These are phyloP conservation scores for Varecia variegata DNA, from an alignment of 2,797 vertebrate genomes.

Conservation along the genomic window DNA sequence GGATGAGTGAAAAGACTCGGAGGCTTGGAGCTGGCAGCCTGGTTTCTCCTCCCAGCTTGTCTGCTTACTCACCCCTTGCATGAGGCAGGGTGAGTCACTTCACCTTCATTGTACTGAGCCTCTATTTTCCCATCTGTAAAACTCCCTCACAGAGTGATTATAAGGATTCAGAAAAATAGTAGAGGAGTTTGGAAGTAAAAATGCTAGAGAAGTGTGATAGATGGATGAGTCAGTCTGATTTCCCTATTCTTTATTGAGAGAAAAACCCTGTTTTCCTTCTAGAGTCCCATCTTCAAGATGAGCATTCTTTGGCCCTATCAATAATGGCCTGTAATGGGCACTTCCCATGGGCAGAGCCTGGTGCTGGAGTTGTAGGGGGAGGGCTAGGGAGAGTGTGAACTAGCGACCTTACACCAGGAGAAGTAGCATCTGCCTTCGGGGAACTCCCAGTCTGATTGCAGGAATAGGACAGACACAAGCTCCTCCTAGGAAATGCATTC, in stretches of 20 bases:
- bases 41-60: not conserved
- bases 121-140: not conserved
- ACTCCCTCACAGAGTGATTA: not conserved
- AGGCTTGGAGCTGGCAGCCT: not conserved
- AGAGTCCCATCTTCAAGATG: not conserved
- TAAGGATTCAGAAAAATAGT: constrained; percentile 14
- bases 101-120: not conserved
- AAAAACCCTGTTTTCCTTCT: not conserved
- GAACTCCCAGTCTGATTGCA: not conserved
- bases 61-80: not conserved
- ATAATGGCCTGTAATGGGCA: not conserved
- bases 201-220: not conserved
- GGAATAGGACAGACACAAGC: not conserved
- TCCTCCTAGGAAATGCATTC: not conserved
- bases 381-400: not conserved
- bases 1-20: not conserved
- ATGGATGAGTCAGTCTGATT: not conserved
- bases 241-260: not conserved
- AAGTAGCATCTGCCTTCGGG: not conserved
- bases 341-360: not conserved
- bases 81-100: constrained; percentile 56
- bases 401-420: not conserved
- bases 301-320: not conserved
- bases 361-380: not conserved
- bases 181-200: not conserved